Conservation (phyloP, 2,888 invertebrate genomes). For the Perithous albicinctus region DNA sequence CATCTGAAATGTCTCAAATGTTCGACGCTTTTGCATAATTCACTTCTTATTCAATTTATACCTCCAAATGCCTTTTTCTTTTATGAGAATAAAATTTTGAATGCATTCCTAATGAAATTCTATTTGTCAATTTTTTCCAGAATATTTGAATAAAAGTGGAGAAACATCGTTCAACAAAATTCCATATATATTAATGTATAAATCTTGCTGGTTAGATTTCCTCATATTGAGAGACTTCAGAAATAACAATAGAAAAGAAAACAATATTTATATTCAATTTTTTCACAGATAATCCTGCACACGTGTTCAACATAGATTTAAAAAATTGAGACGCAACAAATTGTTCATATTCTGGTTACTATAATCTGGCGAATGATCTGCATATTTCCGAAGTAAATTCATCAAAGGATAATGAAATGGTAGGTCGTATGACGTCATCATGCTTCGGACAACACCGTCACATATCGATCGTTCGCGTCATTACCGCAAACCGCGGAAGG, state of each 20-base stretch:
- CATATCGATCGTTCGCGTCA: slow-evolving; percentile 71
- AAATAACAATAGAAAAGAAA: neutral
- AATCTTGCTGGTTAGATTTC: neutral
- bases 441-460: slow-evolving; percentile 57
- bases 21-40: too few species aligned
- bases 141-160: too few species aligned
- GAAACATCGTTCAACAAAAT: neutral
- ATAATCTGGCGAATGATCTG: neutral
- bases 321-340: neutral
- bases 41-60: too few species aligned
- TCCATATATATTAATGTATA: neutral
- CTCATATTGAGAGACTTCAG: neutral
- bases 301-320: neutral
- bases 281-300: neutral
- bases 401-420: neutral
- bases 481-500: slow-evolving; percentile 53
- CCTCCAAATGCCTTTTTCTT: too few species aligned
- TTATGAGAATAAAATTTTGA: too few species aligned
- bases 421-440: slow-evolving; percentile 52
- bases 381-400: neutral
- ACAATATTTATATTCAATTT: neutral
- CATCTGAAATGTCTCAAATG: too few species aligned
- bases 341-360: neutral
- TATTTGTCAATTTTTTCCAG: too few species aligned
- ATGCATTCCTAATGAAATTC: too few species aligned